A percentile compares a stretch with the other conserved stretches of the same genome.
Conservation (phyloP, 2,888 invertebrate genomes). For the Carcina quercana region DNA sequence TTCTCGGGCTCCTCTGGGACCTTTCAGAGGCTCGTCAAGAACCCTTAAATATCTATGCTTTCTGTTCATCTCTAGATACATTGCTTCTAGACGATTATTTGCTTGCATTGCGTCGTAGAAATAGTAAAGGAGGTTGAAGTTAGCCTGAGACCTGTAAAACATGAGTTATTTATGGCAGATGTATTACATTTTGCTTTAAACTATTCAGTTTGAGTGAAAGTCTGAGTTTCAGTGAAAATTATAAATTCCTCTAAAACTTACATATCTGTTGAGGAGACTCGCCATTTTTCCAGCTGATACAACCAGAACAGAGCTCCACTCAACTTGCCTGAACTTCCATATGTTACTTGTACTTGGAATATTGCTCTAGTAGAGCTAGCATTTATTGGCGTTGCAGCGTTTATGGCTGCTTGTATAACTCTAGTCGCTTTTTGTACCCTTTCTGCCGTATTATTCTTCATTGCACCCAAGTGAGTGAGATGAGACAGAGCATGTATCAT, state of each 20-base stretch:
- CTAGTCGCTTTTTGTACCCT: slow-evolving; percentile 80
- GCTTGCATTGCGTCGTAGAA: slow-evolving; percentile 89
- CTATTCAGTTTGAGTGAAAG: too few relatives aligned
- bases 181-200: too few relatives aligned
- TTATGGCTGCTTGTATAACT: slow-evolving; percentile 85
- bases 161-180: not conserved
- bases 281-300: slow-evolving; percentile 91
- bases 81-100: slow-evolving; percentile 78
- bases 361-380: slow-evolving; percentile 89
- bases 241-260: too few relatives aligned
- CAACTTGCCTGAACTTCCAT: slow-evolving; percentile 87
- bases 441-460: slow-evolving; percentile 76
- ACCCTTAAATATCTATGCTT: slow-evolving; percentile 84
- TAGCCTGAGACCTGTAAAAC: slow-evolving; percentile 84
- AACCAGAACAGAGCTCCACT: slow-evolving; percentile 92
- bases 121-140: slow-evolving; percentile 93
- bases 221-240: too few relatives aligned
- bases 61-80: slow-evolving; percentile 79
- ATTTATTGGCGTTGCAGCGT: slow-evolving; percentile 90
- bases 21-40: slow-evolving; percentile 70
- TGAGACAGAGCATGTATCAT: slow-evolving; percentile 87
- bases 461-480: slow-evolving; percentile 86
- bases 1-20: slow-evolving; percentile 77
- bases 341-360: slow-evolving; percentile 87
- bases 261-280: slow-evolving; percentile 87